These are phyloP conservation scores for Drosophila micromelanica DNA, from an alignment of 1,140 invertebrate species.

Conservation along the genomic window DNA sequence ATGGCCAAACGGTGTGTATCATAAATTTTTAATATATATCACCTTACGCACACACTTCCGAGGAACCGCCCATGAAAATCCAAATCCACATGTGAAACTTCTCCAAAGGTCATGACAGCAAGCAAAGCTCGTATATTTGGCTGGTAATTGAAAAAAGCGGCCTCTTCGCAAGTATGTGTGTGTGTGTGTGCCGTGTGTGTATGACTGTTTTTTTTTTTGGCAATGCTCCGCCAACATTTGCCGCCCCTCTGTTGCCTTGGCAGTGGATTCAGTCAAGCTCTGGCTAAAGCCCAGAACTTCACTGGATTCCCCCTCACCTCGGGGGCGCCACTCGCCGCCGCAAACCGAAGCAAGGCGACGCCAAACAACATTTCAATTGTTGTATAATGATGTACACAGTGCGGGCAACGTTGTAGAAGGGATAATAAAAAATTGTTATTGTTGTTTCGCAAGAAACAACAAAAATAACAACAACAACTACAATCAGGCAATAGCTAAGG, in stretches of 20 bases:
- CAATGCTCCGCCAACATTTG: constrained; percentile 30
- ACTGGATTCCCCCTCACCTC: constrained; percentile 41
- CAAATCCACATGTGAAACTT: constrained; percentile 49
- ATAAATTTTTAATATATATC: constrained; percentile 52
- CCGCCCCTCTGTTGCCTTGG: constrained; percentile 52
- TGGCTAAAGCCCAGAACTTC: constrained; percentile 40
- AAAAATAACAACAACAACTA: constrained; percentile 24
- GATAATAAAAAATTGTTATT: constrained; percentile 80
- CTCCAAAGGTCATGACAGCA: constrained; percentile 69
- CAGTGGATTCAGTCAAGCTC: constrained; percentile 52
- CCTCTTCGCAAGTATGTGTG: constrained; percentile 26
- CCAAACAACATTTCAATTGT: constrained; percentile 81
- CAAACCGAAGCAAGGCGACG: constrained; percentile 62
- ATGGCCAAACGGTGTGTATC: constrained; percentile 23
- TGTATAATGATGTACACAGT: constrained; percentile 80
- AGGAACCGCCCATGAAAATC: constrained; percentile 9
- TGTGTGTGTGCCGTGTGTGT: neutral
- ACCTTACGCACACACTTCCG: constrained; percentile 32
- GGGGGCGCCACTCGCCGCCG: constrained; percentile 20
- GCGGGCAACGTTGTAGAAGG: constrained; percentile 48
- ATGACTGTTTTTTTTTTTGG: constrained; percentile 35
- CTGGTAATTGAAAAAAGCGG: constrained; percentile 74
- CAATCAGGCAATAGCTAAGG: constrained; percentile 43
- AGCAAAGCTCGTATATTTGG: constrained; percentile 64
- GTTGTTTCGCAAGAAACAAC: constrained; percentile 51